Percentiles rank a stretch among this genome's conserved stretches.
Conservation (phyloP, 2,888 invertebrate genomes). For the Epicampocera succincta region DNA sequence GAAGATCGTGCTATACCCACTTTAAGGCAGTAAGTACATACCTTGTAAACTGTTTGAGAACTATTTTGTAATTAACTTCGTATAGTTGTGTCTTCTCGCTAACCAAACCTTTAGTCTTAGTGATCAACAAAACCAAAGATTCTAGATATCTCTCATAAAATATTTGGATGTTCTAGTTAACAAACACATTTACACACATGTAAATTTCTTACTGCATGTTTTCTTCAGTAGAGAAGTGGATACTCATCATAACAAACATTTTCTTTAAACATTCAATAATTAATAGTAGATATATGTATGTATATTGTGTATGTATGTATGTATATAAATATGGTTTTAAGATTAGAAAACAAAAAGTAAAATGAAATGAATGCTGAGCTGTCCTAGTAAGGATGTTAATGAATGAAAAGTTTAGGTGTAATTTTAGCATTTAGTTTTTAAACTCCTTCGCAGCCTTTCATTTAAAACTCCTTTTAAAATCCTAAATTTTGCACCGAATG, state of each 20-base stretch:
- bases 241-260: background rate
- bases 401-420: too few species aligned
- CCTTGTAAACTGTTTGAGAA: background rate
- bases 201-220: slow-evolving; percentile 54
- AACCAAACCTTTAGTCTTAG: slow-evolving; percentile 62
- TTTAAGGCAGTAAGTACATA: slow-evolving; percentile 88
- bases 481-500: too few species aligned
- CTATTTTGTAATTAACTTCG: slow-evolving; percentile 12
- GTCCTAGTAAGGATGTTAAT: too few species aligned
- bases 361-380: too few species aligned
- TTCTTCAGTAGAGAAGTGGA: slow-evolving; percentile 5
- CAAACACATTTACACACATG: slow-evolving; percentile 33
- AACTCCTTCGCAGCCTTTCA: too few species aligned
- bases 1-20: slow-evolving; percentile 93
- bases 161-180: slow-evolving; percentile 60
- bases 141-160: slow-evolving; percentile 51
- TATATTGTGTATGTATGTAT: too few species aligned
- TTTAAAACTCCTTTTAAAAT: too few species aligned
- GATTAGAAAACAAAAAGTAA: too few species aligned
- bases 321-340: too few species aligned
- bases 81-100: slow-evolving; percentile 48
- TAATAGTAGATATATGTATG: too few species aligned
- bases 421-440: too few species aligned
- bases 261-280: background rate
- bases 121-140: slow-evolving; percentile 45